These are phyloP conservation scores for Dasysyrphus tricinctus DNA, from an alignment of 2,888 invertebrate species.

Conservation along the genomic window DNA sequence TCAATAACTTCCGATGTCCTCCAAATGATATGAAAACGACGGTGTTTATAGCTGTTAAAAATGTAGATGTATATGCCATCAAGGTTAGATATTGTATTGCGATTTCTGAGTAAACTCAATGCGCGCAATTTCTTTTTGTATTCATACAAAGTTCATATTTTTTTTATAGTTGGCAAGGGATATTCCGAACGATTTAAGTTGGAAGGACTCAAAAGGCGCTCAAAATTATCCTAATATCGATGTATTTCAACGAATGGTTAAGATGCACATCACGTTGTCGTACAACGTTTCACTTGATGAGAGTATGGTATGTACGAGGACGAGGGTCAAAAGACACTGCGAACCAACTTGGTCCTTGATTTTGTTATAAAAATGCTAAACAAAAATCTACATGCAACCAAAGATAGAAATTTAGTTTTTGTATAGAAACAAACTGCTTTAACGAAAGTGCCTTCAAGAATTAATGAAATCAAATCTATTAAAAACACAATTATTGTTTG, in stretches of 20 bases:
- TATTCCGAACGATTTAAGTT: conserved; percentile 80
- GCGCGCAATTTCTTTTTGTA: not conserved
- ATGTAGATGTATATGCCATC: conserved; percentile 81
- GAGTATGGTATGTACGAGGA: conserved; percentile 79
- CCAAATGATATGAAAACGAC: conserved; percentile 81
- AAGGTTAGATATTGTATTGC: conserved; percentile 78
- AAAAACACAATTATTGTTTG: not conserved
- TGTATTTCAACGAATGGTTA: conserved; percentile 82
- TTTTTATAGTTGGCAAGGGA: conserved; percentile 78
- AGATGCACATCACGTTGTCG: conserved; percentile 81
- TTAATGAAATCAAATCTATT: not conserved
- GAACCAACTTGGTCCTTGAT: not conserved
- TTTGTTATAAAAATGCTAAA: not conserved
- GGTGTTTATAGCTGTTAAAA: conserved; percentile 82
- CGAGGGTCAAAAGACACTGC: not conserved
- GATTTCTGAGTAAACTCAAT: not conserved
- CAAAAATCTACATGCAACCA: too few species aligned
- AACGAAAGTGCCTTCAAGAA: too few species aligned
- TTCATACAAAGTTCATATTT: not conserved
- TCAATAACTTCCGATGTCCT: conserved; percentile 82
- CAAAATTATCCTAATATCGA: conserved; percentile 80
- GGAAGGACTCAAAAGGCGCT: conserved; percentile 80
- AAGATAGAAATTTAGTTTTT: too few species aligned
- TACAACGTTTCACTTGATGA: conserved; percentile 82
- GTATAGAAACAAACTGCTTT: too few species aligned